Base-by-base conservation (phyloP, 2,113 vertebrate genomes). In the Ctenomys sociabilis region DNA sequence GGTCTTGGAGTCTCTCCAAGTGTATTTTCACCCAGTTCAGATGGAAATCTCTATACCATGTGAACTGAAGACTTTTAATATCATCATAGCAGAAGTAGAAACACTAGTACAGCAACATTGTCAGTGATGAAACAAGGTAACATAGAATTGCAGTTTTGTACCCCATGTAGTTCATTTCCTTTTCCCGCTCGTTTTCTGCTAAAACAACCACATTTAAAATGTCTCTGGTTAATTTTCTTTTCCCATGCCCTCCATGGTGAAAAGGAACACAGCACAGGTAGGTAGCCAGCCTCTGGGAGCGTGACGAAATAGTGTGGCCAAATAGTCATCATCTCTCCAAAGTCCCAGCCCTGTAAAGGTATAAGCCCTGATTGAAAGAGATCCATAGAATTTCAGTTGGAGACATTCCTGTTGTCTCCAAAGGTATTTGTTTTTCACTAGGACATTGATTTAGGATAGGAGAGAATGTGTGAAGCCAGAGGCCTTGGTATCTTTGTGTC, bases 161-260 rank as follows among this genome's bases (percentile, higher is more conserved):
- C 0, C 7, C 49, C 66, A n/a, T 14, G 4, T 35, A 28, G 45
- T 45, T 78, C 70, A 92, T 13, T 63, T 13, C 63, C 32, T 91
- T 8, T 26, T 61, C 8, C 85, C 7, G n/a, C 61, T 14, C 49
- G 5, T 72, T 3, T 61, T 80, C 16, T 54, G 16, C 12, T 30
- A 40, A 77, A 45, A 45, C 24, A 43, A 43, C 24, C 22, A 45
- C 73, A 45, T 4, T 77, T 52, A 52, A 64, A 24, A 82, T 63
- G 32, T 54, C 24, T 90, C n/a, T 94, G 75, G 43, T 88, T 90
- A 92, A 59, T 37, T n/a, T 82, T 93, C 26, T 75, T 4, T n/a
- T 12, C 19, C 6, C 4, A 14, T 73, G 10, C 10, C 37, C 54
- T 19, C 54, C 54, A 57, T 57, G 54, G 54, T 57, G 9, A 70